Conservation (phyloP, 2,113 vertebrate genomes). For the Symphodus melops region DNA sequence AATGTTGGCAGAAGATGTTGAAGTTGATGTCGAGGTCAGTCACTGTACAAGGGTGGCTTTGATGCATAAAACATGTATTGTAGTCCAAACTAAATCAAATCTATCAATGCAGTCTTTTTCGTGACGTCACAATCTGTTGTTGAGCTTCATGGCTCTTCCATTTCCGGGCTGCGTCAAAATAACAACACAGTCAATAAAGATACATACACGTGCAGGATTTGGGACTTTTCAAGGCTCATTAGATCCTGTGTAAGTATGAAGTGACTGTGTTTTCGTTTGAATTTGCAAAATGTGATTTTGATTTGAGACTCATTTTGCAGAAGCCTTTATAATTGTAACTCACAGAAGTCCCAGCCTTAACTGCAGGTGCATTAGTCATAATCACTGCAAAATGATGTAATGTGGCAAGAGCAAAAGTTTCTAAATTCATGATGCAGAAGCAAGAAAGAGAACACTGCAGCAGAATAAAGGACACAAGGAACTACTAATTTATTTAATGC, state of each 20-base stretch:
- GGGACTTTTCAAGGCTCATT: not conserved
- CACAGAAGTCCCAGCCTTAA: conserved; percentile 11
- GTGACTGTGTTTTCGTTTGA: not conserved
- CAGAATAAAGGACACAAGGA: not conserved
- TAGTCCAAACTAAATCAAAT: not conserved
- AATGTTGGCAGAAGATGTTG: no score
- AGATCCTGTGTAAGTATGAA: not conserved
- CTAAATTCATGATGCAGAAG: conserved; percentile 15
- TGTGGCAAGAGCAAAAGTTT: conserved; percentile 15
- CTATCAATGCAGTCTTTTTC: no score
- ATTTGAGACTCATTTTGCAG: not conserved
- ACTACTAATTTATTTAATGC: not conserved
- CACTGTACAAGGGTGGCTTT: not conserved
- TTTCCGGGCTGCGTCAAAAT: not conserved
- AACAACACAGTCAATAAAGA: not conserved
- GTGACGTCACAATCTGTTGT: not conserved
- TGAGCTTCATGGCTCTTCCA: not conserved
- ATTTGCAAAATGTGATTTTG: not conserved
- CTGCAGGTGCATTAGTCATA: conserved; percentile 37
- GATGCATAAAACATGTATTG: not conserved
- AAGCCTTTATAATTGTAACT: conserved; percentile 20
- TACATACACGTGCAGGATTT: not conserved
- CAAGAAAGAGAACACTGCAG: not conserved
- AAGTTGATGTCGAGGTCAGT: no score
- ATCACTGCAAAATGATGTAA: conserved; percentile 43